These are phyloP conservation scores for Drosophila gaucha DNA, from an alignment of 2,888 invertebrate genomes.

Conservation along the genomic window DNA sequence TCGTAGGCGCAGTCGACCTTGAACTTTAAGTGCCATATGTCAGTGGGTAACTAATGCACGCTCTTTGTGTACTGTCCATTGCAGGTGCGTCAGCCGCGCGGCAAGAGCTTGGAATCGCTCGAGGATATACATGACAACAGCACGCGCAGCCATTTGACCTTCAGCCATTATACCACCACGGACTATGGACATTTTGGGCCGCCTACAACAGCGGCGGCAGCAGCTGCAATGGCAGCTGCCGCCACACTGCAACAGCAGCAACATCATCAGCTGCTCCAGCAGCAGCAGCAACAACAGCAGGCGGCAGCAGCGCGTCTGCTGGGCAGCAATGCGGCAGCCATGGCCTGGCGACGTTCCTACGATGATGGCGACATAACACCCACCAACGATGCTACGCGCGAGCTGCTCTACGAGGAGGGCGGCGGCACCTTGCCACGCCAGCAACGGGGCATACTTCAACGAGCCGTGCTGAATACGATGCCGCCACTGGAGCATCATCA, in stretches of 20 bases:
- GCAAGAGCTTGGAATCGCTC: conserved; percentile 93
- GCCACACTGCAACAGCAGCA: conserved; percentile 54
- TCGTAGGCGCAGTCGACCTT: conserved; percentile 51
- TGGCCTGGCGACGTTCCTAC: conserved; percentile 90
- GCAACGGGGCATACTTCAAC: conserved; percentile 85
- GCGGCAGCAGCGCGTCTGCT: conserved; percentile 69
- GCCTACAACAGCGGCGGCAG: conserved; percentile 69
- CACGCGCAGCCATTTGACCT: conserved; percentile 85
- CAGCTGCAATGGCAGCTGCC: conserved; percentile 60
- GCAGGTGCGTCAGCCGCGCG: conserved; percentile 92
- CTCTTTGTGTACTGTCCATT: conserved; percentile 1
- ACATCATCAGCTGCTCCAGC: conserved; percentile 55
- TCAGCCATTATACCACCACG: conserved; percentile 85
- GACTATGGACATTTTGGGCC: conserved; percentile 84
- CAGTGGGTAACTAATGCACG: conserved; percentile 18
- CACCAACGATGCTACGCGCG: conserved; percentile 89
- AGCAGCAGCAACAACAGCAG: conserved; percentile 63
- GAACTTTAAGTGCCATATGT: conserved; percentile 54
- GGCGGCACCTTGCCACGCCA: conserved; percentile 95
- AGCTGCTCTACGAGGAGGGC: conserved; percentile 87
- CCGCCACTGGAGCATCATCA: conserved; percentile 83
- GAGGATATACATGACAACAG: conserved; percentile 90
- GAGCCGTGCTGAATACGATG: conserved; percentile 83
- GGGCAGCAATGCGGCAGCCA: conserved; percentile 81
- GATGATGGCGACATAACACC: conserved; percentile 96